Conservation (phyloP, 2,113 vertebrate species). For the Halcyon malimbica region DNA sequence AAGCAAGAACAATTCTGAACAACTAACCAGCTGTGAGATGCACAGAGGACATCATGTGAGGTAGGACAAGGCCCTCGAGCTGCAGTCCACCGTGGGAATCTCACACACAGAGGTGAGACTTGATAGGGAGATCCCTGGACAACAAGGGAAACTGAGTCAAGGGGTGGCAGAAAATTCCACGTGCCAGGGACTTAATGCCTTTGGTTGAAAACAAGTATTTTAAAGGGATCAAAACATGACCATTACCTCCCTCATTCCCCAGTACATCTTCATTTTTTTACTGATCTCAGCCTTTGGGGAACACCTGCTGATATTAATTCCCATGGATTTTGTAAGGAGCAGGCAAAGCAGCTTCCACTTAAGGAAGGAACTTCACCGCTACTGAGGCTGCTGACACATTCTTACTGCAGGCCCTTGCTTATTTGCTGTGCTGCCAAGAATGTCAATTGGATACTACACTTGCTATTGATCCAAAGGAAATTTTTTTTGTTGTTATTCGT, state of each 20-base stretch:
- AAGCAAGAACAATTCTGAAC: background rate
- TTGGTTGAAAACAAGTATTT: background rate
- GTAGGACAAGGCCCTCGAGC: background rate
- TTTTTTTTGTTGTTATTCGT: background rate
- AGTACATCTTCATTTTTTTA: background rate
- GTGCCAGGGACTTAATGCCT: too few species aligned
- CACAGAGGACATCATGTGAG: background rate
- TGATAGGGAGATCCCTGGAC: background rate
- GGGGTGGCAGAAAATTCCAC: background rate
- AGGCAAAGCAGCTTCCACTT: background rate
- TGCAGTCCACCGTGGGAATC: background rate
- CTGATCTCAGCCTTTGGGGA: background rate
- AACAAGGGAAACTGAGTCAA: rapidly evolving
- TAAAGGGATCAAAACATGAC: background rate
- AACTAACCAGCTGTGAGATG: background rate
- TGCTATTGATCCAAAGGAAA: slow-evolving; percentile 59
- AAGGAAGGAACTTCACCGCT: rapidly evolving
- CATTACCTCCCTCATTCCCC: background rate
- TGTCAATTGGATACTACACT: slow-evolving; percentile 43
- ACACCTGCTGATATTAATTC: background rate
- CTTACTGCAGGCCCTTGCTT: background rate
- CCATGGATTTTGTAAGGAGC: background rate
- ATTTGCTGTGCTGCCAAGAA: slow-evolving; percentile 55
- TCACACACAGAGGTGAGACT: background rate
- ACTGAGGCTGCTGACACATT: background rate